Percentiles rank a stretch among this genome's conserved stretches.
phyloP scores from a whole-genome alignment of 1,140 invertebrate genomes.

The Lanistes nyassanus region DNA sequence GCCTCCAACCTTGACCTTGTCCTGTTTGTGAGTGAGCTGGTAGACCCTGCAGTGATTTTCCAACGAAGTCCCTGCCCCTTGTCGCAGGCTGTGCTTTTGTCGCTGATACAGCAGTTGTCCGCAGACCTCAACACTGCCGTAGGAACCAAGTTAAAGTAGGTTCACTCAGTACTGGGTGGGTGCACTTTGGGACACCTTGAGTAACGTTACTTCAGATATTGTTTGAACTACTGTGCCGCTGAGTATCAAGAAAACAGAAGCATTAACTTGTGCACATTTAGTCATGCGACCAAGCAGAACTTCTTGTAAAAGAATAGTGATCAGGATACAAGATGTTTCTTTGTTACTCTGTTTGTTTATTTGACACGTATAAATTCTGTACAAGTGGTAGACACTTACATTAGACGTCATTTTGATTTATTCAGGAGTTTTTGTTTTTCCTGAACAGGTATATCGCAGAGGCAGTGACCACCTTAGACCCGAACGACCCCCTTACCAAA shows the following conservation, averaged over 20 bases:
- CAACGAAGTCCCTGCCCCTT: conserved; percentile 74
- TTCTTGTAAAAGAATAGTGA: not conserved
- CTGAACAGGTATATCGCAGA: conserved; percentile 85
- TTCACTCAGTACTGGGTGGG: not conserved
- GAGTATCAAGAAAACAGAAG: too few relatives aligned
- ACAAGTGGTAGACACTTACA: too few relatives aligned
- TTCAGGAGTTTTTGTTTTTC: conserved; percentile 20
- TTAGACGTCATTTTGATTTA: not conserved
- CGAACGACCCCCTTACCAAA: conserved; percentile 78
- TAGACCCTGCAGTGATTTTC: conserved; percentile 83
- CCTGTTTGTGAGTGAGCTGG: conserved; percentile 83
- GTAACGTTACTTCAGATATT: not conserved
- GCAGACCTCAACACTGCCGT: conserved; percentile 85
- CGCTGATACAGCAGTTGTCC: conserved; percentile 91
- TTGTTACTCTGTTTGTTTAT: not conserved
- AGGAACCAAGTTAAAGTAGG: conserved; percentile 87
- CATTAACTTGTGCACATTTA: not conserved
- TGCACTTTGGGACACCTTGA: not conserved
- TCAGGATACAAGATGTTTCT: not conserved
- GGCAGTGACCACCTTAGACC: conserved; percentile 85
- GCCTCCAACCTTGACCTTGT: conserved; percentile 87
- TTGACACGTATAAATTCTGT: too few relatives aligned
- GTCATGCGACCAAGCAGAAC: too few relatives aligned
- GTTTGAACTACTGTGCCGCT: not conserved
- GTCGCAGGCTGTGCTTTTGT: conserved; percentile 87